Conservation (phyloP, 2,888 invertebrate species). For the Oithona nana region DNA sequence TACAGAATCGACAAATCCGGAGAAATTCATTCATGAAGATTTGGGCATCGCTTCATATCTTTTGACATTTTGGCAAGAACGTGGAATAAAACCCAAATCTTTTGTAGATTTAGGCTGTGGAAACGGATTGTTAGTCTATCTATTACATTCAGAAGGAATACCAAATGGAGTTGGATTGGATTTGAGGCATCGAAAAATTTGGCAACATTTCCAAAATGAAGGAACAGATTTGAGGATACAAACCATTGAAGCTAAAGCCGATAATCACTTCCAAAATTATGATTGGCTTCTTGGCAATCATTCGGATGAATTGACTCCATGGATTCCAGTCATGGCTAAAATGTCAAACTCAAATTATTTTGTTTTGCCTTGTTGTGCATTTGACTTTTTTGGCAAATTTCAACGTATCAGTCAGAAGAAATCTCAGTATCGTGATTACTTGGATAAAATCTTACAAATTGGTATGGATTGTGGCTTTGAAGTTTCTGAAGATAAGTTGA, state of each 20-base stretch:
- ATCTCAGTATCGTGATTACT: constrained; percentile 33
- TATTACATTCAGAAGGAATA: constrained; percentile 65
- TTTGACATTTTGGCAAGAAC: constrained; percentile 53
- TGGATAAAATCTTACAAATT: constrained; percentile 25
- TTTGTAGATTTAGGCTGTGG: constrained; percentile 96
- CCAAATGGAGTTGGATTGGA: constrained; percentile 56
- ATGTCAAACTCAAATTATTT: constrained; percentile 60
- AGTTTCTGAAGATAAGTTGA: constrained; percentile 54
- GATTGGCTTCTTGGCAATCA: constrained; percentile 77
- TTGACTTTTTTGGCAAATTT: constrained; percentile 77
- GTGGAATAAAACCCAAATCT: constrained; percentile 26
- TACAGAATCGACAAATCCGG: constrained; percentile 49
- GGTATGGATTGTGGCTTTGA: constrained; percentile 38
- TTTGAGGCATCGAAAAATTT: constrained; percentile 63
- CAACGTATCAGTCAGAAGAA: constrained; percentile 41
- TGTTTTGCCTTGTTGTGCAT: constrained; percentile 83
- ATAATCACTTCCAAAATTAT: background rate
- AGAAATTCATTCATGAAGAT: constrained; percentile 90
- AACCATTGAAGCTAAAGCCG: background rate
- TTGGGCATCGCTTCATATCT: constrained; percentile 79
- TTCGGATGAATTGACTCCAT: constrained; percentile 95
- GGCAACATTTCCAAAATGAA: constrained; percentile 52
- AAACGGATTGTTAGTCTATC: constrained; percentile 77
- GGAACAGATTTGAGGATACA: background rate
- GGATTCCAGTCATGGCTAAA: constrained; percentile 84